Conservation (phyloP, 2,113 vertebrate genomes). For the Corythornis cristatus region DNA sequence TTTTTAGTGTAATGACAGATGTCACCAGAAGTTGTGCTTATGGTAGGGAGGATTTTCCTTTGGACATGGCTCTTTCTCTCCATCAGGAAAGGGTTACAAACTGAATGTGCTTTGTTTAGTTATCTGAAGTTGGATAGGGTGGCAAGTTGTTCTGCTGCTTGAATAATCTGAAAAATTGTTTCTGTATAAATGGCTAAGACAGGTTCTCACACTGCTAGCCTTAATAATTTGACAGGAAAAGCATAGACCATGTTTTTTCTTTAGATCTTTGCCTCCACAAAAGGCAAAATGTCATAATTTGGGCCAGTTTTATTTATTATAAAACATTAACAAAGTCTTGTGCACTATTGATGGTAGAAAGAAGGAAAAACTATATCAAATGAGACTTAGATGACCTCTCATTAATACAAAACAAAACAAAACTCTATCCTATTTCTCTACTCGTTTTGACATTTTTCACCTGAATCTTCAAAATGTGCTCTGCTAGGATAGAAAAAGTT, state of each 20-base stretch:
- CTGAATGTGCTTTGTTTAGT: background rate
- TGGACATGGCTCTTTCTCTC: background rate
- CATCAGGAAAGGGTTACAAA: background rate
- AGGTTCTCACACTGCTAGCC: background rate
- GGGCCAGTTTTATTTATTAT: background rate
- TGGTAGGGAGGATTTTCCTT: background rate
- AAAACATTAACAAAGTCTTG: background rate
- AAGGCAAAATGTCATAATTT: background rate
- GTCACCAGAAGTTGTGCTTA: background rate
- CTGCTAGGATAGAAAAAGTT: background rate
- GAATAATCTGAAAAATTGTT: background rate
- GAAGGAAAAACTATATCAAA: background rate
- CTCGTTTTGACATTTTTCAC: background rate
- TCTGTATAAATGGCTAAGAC: background rate
- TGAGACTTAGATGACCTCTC: background rate
- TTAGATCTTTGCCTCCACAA: background rate
- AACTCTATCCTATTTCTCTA: background rate
- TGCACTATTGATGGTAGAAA: background rate
- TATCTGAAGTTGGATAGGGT: background rate
- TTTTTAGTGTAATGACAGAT: background rate
- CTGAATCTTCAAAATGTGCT: background rate
- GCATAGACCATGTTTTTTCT: background rate
- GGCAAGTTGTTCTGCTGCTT: background rate
- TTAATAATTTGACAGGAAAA: background rate
- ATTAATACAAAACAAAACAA: background rate